A percentile compares a stretch with the other conserved stretches of the same genome.
Conservation (phyloP, 2,113 vertebrate species). For the Indicator maculatus region DNA sequence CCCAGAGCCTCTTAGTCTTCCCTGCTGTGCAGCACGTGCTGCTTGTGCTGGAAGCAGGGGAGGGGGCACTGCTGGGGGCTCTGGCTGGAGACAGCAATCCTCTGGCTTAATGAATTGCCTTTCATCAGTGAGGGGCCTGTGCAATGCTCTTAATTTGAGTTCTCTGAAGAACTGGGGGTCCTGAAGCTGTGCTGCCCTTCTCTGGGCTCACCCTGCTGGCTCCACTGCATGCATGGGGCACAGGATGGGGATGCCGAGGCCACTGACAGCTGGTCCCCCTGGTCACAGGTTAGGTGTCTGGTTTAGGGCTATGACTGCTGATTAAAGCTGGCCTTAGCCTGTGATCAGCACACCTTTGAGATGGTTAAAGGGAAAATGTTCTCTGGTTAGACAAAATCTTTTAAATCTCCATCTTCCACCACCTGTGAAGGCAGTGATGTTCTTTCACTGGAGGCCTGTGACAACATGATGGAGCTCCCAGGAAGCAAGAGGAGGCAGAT, state of each 20-base stretch:
- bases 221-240: rapidly evolving
- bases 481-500: background rate
- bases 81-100: background rate
- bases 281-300: background rate
- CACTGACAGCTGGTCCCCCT: background rate
- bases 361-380: background rate
- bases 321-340: background rate
- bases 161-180: background rate
- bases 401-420: background rate
- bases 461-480: background rate
- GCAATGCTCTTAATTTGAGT: background rate
- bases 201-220: background rate
- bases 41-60: rapidly evolving
- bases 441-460: background rate
- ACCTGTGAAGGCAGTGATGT: background rate
- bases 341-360: background rate
- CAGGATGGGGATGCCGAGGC: background rate
- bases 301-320: background rate
- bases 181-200: background rate
- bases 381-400: background rate
- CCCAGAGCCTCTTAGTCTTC: background rate
- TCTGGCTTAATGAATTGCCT: background rate
- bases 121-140: background rate
- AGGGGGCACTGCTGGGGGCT: background rate
- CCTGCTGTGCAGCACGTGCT: background rate